A percentile compares a stretch with the other conserved stretches of the same genome.
phyloP scores from a whole-genome alignment of 1,140 invertebrate species.

The Metaphire vulgaris region DNA sequence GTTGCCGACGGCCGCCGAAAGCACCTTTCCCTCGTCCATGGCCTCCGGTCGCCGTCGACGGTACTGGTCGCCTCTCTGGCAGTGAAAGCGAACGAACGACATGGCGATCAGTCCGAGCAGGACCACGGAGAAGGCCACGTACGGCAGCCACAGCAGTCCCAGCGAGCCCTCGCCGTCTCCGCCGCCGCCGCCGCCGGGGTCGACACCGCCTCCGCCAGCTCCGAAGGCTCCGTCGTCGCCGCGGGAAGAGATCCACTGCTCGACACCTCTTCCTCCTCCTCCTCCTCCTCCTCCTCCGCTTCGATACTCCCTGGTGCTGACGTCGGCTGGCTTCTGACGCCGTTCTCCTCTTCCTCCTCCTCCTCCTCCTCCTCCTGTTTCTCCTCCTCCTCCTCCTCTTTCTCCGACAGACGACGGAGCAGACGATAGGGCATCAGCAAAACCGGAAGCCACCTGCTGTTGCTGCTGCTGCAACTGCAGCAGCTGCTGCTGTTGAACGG shows the following conservation, averaged over 20 bases:
- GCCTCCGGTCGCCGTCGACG: conserved; percentile 18
- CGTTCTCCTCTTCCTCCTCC: background rate
- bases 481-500: background rate
- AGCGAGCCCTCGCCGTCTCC: too few relatives aligned
- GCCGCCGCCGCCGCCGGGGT: too few relatives aligned
- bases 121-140: conserved; percentile 20
- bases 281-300: too few relatives aligned
- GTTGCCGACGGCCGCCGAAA: too few relatives aligned
- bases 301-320: background rate
- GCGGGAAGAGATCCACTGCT: too few relatives aligned
- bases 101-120: conserved; percentile 18
- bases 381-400: background rate
- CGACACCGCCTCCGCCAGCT: too few relatives aligned
- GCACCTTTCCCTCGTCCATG: conserved; percentile 11
- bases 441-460: too few relatives aligned
- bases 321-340: background rate
- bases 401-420: conserved; percentile 1
- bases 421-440: background rate
- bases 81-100: conserved; percentile 27
- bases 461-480: background rate
- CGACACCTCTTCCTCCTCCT: background rate
- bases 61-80: conserved; percentile 29
- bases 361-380: too few relatives aligned
- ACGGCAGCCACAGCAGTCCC: conserved; percentile 29
- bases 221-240: too few relatives aligned